Conservation (phyloP, 2,888 invertebrate species). For the Troilus luridus region DNA sequence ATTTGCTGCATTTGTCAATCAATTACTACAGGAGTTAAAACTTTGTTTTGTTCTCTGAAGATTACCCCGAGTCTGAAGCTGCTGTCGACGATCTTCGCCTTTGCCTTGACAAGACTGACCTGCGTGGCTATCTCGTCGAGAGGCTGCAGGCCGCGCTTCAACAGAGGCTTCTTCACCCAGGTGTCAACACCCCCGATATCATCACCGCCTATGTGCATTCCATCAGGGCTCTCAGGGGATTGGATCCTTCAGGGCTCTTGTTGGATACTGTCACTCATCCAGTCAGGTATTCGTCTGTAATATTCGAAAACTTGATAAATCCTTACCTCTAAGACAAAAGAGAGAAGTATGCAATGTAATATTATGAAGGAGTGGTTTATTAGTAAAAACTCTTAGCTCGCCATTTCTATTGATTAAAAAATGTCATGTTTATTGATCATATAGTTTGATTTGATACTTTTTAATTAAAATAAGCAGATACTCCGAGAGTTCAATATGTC, state of each 20-base stretch:
- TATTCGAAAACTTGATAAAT: not conserved
- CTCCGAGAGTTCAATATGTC: too few species aligned
- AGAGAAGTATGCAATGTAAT: too few species aligned
- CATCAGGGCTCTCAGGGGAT: constrained; percentile 90
- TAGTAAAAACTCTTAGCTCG: too few species aligned
- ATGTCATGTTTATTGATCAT: too few species aligned
- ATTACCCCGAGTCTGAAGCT: constrained; percentile 95
- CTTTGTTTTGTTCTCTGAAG: constrained; percentile 69
- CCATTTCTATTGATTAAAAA: too few species aligned
- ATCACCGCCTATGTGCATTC: constrained; percentile 96
- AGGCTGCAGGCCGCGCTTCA: constrained; percentile 87
- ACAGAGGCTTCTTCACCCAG: constrained; percentile 90
- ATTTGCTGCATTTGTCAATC: too few species aligned
- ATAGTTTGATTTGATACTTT: too few species aligned
- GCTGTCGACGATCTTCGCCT: constrained; percentile 90
- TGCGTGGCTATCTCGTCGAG: constrained; percentile 82
- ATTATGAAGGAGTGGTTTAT: too few species aligned
- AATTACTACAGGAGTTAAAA: not conserved
- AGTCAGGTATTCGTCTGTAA: constrained; percentile 73
- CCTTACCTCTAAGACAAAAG: too few species aligned
- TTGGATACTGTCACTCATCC: constrained; percentile 95
- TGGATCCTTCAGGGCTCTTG: constrained; percentile 94
- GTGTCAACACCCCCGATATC: constrained; percentile 96
- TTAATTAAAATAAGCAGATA: too few species aligned
- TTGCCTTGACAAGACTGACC: constrained; percentile 89